Evolutionary conservation across 2,113 vertebrate genomes (phyloP).

Genomic region (Petrocephalus zakoni): DNA sequence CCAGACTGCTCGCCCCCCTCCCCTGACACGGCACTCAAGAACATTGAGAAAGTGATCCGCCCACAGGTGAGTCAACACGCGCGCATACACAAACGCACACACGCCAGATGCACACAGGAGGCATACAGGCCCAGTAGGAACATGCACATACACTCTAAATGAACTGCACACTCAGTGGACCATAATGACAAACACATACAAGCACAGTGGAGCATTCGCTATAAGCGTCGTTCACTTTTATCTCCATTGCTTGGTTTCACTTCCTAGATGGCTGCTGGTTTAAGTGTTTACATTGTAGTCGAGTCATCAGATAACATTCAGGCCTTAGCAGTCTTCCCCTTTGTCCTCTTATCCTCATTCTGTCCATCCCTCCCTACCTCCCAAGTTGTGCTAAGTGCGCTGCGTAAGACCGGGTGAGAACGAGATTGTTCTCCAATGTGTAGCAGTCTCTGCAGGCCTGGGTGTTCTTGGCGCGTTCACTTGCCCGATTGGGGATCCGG

Average conservation of each 20-base stretch:
- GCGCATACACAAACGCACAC: constrained; percentile 21
- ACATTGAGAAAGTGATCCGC: constrained; percentile 96
- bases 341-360: not conserved
- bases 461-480: not conserved
- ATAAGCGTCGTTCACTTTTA: not conserved
- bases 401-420: not conserved
- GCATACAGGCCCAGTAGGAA: not conserved
- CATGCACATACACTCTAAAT: not conserved
- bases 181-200: not conserved
- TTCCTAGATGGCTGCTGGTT: not conserved
- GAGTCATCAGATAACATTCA: not conserved
- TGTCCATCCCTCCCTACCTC: not conserved
- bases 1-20: constrained; percentile 97
- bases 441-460: not conserved
- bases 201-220: not conserved
- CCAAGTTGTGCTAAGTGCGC: not conserved
- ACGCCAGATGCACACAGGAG: not conserved
- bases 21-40: constrained; percentile 93
- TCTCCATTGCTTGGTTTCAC: not conserved
- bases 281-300: not conserved
- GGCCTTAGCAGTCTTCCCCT: not conserved
- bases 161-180: not conserved
- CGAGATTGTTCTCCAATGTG: not conserved
- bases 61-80: constrained; percentile 78
- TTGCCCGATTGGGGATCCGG: not conserved